Percentiles rank a stretch among this genome's conserved stretches.
phyloP scores from a whole-genome alignment of 2,888 invertebrate genomes.

The Drosophila helvetica region DNA sequence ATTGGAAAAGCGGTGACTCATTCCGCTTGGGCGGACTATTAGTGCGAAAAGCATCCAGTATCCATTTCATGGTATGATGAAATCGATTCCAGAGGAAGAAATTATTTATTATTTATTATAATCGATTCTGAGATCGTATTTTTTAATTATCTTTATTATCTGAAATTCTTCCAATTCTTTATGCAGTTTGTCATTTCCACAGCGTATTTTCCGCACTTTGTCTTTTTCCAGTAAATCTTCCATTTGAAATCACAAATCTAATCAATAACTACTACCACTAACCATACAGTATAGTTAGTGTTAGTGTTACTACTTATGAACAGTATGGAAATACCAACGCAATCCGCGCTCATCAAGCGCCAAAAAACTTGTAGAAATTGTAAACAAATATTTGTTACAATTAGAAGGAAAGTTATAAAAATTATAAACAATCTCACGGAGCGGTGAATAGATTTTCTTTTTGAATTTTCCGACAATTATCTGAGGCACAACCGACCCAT shows the following conservation, averaged over 20 bases:
- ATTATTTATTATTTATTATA: neutral
- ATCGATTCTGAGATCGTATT: too few species aligned
- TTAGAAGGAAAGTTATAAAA: conserved; percentile 8
- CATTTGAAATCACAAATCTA: neutral
- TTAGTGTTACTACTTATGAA: too few species aligned
- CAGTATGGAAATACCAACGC: neutral
- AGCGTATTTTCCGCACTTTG: neutral
- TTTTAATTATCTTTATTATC: too few species aligned
- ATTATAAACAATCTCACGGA: neutral
- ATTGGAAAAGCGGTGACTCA: conserved; percentile 6
- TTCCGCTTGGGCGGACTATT: neutral
- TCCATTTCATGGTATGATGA: neutral
- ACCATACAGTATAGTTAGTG: too few species aligned
- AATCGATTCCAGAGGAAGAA: neutral
- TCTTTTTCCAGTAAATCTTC: neutral
- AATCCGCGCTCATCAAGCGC: neutral
- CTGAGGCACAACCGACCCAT: neutral
- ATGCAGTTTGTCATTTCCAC: neutral
- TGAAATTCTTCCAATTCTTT: neutral
- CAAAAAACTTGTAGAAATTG: neutral
- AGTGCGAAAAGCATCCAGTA: neutral
- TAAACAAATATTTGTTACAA: conserved; percentile 1
- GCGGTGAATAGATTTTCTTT: conserved; percentile 5
- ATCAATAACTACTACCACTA: neutral
- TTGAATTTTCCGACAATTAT: conserved; percentile 1